phyloP scores from a whole-genome alignment of 2,888 invertebrate species.

The Adelphocoris suturalis region DNA sequence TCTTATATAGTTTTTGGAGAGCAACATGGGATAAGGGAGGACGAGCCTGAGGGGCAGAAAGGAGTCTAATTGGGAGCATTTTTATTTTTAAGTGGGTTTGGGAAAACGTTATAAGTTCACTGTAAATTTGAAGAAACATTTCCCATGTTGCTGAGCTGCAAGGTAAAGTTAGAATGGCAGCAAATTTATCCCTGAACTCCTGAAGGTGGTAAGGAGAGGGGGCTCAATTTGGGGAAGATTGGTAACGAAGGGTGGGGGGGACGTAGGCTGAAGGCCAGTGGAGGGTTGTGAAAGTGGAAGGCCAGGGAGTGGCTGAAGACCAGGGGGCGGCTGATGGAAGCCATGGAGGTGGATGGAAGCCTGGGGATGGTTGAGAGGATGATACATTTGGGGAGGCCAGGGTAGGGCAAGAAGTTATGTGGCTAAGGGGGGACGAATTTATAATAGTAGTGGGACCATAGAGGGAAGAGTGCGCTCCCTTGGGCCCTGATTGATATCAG shows the following conservation, averaged over 20 bases:
- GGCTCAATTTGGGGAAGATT: no score
- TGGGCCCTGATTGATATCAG: not conserved
- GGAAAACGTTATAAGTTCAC: not conserved
- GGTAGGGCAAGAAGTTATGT: not conserved
- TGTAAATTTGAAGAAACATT: not conserved
- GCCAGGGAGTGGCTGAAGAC: no score
- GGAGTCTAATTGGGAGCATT: no score
- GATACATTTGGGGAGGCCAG: not conserved
- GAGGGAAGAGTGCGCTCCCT: not conserved
- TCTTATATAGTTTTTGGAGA: no score
- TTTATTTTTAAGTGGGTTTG: not conserved
- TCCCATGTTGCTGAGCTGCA: not conserved
- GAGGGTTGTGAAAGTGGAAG: no score
- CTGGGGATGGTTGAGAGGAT: not conserved
- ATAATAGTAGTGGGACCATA: not conserved
- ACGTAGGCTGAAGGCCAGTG: not conserved
- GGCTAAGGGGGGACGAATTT: not conserved
- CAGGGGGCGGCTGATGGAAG: no score
- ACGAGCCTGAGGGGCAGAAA: no score
- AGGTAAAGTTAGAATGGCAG: no score
- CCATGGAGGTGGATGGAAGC: not conserved
- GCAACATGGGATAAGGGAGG: no score
- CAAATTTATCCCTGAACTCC: no score
- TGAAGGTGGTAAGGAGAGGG: no score
- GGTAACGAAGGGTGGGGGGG: not conserved